These are phyloP conservation scores for Drosophila infuscata DNA, from an alignment of 2,888 invertebrate species.

Conservation along the genomic window DNA sequence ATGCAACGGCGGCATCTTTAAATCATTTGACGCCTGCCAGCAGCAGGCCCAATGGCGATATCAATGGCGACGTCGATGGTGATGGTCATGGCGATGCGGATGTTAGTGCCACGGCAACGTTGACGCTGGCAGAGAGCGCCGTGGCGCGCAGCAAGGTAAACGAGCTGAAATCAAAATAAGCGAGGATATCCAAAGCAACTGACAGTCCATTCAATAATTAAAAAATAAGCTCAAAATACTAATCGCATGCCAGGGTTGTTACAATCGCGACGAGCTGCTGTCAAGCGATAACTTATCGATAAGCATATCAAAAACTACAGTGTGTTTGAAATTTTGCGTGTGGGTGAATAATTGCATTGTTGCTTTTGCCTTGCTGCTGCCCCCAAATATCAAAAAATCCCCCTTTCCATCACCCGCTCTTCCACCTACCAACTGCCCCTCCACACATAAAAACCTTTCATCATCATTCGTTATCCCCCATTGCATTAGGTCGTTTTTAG, in stretches of 20 bases:
- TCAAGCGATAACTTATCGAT: conserved; percentile 29
- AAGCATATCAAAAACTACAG: conserved; percentile 11
- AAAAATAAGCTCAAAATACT: conserved; percentile 26
- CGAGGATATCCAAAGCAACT: conserved; percentile 11
- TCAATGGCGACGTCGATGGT: conserved; percentile 7
- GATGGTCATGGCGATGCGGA: conserved; percentile 54
- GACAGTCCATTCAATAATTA: conserved; percentile 9
- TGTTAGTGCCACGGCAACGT: conserved; percentile 59
- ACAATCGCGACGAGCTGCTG: conserved; percentile 15
- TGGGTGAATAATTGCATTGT: conserved; percentile 26
- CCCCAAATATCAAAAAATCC: not conserved
- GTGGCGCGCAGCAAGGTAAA: conserved; percentile 71
- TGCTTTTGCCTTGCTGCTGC: conserved; percentile 22
- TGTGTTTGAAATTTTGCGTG: conserved; percentile 18
- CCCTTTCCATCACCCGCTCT: too few species aligned
- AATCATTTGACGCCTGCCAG: conserved; percentile 11
- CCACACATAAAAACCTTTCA: not conserved
- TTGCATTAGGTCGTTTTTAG: conserved; percentile 1
- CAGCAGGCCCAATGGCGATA: conserved; percentile 22
- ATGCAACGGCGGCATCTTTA: conserved; percentile 27
- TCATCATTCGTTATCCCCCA: not conserved
- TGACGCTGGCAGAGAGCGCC: conserved; percentile 59
- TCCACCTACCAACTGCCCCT: not conserved
- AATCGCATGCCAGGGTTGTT: conserved; percentile 51
- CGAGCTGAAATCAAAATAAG: conserved; percentile 16